Base-by-base conservation (phyloP, 1,140 invertebrate species). In the Euwallacea similis region DNA sequence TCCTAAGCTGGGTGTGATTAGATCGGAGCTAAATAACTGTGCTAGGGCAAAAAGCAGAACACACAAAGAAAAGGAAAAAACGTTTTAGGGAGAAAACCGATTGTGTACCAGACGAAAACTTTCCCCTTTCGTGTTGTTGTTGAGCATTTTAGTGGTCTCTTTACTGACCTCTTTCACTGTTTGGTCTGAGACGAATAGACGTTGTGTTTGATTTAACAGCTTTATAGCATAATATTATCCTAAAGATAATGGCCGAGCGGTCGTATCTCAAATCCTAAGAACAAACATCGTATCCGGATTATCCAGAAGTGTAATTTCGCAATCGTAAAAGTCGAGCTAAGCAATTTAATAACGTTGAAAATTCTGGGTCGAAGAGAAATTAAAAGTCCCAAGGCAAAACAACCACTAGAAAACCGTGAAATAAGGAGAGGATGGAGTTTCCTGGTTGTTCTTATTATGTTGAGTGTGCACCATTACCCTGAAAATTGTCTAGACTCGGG, bases 391-490 rank as follows among this genome's bases (percentile, higher is more conserved):
- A 15, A 9, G 16, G 8, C 16, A 56, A 50, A 56, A 56, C 54
- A 56, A 56, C 54, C 6, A 50, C 9, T 10, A 50, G 13, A 50
- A 50, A 50, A 13, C 46, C 9, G 15, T 21, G 11, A 61, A 61
- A 61, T 42, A 42, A 43, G 7, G 4, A 13, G 9, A 50, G 9
- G 10, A 61, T 7, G 46, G 9, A 13, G 0, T 50, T 50, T 50
- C 46, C 13, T 50, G 46, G 46, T 50, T 50, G 59, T 41, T 61
- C 42, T 61, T 61, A n/a, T 42, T 61, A 61, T 15, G 54, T 21
- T 56, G 15, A 56, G 54, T 56, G 54, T 56, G 8, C 46, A 13
- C 46, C 54, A 56, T 56, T 56, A 56, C 16, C 54, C 54, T 11
- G 11, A 9, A 56, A 56, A 56, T 56, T 56, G 54, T 16, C 54